Conservation (phyloP, 2,113 vertebrate genomes). For the Tiliqua scincoides region DNA sequence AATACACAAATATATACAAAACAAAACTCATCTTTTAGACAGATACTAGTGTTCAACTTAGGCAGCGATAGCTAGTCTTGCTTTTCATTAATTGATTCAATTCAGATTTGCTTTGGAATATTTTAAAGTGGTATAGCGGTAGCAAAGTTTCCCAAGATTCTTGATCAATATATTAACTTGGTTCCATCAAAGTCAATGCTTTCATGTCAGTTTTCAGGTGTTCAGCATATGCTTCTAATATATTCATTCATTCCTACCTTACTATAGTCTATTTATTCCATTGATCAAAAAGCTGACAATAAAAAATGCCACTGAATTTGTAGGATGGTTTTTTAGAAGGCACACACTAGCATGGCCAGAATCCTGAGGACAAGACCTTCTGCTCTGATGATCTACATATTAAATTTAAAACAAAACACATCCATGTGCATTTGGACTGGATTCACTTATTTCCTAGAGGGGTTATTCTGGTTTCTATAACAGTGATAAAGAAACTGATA, state of each 20-base stretch:
- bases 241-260: neutral
- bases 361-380: neutral
- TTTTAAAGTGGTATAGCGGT: neutral
- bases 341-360: neutral
- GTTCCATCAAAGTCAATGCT: fast-evolving
- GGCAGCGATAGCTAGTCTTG: neutral
- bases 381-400: neutral
- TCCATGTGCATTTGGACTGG: neutral
- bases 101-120: neutral
- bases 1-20: fast-evolving
- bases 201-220: slow-evolving; percentile 3
- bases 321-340: neutral
- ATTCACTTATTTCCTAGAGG: neutral
- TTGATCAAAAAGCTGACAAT: neutral
- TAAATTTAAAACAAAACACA: neutral
- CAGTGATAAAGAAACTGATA: neutral
- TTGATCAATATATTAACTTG: fast-evolving
- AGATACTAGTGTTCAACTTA: neutral
- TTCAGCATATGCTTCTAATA: neutral
- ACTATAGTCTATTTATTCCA: neutral
- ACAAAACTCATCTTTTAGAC: neutral
- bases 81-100: neutral
- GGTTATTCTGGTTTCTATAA: neutral
- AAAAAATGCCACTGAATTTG: neutral
- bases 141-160: fast-evolving